Base-by-base conservation (phyloP, 1,140 invertebrate species). In the Contarinia nasturtii region DNA sequence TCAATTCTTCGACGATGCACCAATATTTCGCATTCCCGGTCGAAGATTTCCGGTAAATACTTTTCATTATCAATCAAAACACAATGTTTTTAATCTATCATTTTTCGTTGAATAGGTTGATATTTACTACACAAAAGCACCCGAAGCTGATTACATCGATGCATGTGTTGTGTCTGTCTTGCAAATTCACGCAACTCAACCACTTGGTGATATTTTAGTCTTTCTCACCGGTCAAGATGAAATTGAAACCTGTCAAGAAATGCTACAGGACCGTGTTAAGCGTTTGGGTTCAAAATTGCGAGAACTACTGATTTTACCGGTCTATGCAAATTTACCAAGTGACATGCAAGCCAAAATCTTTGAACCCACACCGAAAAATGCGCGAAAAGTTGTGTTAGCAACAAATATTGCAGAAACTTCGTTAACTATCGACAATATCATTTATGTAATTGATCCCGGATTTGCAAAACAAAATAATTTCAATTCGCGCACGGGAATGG, bases 391-490 rank as follows among this genome's bases (percentile, higher is more conserved):
- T 20, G 81, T 98, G 15, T 66, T 99, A 18, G 95, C 95, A 1
- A 99, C 96, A 18, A 99, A 99, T 63, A 99, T 99, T 60, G 96
- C 96, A 1, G 94, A 98, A 70, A 99, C 96, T 17, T 98, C 94
- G 4, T 68, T 99, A 10, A 99, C 96, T 1, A 99, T 99, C 54
- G 95, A 99, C 63, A 97, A 97, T 55, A 98, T 99, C 51, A 86
- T 91, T 44, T 99, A 95, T 69, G 96, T 99, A 0, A 97, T 99
- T 53, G 96, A 99, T 74, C 92, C 94, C 15, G 96, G 95, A 2
- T 99, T 97, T 68, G 92, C 90, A 40, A 99, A 99, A 64, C 93
- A 98, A 69, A 98, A 98, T 63, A 95, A 94, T 65, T 99, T 96
- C 59, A 98, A 98, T 72, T 91, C 95, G 0, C 72, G 89, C 51